These are phyloP conservation scores for Bothrops jararaca DNA, from an alignment of 2,113 vertebrate species.

Conservation along the genomic window DNA sequence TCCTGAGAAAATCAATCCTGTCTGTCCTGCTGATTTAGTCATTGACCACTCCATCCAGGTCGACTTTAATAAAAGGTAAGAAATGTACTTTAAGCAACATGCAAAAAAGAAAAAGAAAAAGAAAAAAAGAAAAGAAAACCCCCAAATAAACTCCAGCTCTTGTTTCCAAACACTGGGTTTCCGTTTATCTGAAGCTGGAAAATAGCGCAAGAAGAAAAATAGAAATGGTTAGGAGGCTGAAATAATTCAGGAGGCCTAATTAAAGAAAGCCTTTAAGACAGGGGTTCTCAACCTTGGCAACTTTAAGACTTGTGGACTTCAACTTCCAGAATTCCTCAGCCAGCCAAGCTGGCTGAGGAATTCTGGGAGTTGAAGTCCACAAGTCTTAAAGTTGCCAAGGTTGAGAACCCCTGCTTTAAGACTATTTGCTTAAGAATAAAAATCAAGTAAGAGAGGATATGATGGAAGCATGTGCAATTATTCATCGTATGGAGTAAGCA, in stretches of 20 bases:
- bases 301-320: too few species aligned
- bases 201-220: background rate
- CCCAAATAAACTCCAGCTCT: background rate
- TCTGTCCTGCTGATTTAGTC: slow-evolving; percentile 94
- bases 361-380: too few species aligned
- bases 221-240: background rate
- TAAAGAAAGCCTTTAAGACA: background rate
- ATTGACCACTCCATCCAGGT: slow-evolving; percentile 99
- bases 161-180: background rate
- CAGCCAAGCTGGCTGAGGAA: too few species aligned
- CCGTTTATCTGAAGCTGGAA: background rate
- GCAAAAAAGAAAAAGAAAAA: background rate
- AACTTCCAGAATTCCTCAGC: too few species aligned
- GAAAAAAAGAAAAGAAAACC: too few species aligned
- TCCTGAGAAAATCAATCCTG: slow-evolving; percentile 93
- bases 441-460: background rate
- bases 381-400: too few species aligned
- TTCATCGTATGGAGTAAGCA: background rate
- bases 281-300: too few species aligned
- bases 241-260: background rate
- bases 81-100: background rate
- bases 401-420: too few species aligned
- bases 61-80: slow-evolving; percentile 93
- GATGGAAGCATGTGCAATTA: background rate
- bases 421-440: background rate